Evolutionary conservation across 2,888 invertebrate genomes (phyloP).

Genomic region (Xestia c-nigrum): DNA sequence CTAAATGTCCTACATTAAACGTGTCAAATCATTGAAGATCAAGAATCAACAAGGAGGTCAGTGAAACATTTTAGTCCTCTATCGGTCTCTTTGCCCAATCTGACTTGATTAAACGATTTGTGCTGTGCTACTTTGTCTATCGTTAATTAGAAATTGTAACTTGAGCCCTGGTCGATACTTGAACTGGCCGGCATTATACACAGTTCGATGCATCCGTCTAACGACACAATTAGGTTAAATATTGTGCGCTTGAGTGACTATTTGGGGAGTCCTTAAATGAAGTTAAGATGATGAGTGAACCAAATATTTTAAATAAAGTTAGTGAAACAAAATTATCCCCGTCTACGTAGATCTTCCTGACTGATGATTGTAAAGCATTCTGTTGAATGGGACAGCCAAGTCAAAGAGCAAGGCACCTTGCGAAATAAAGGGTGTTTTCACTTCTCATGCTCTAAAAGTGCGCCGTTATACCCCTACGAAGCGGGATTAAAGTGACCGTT

Average conservation of each 20-base stretch:
- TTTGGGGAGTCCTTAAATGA: constrained; percentile 13
- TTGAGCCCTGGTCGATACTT: constrained; percentile 74
- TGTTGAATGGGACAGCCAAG: neutral
- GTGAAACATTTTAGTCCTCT: constrained; percentile 41
- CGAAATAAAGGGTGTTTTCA: neutral
- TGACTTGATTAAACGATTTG: constrained; percentile 74
- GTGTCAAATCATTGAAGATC: constrained; percentile 20
- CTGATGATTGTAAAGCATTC: neutral
- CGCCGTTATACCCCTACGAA: no score
- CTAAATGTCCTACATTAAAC: neutral
- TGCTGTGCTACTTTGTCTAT: constrained; percentile 67
- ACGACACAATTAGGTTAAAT: constrained; percentile 63
- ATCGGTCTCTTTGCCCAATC: constrained; percentile 78
- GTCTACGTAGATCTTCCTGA: neutral
- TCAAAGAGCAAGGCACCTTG: neutral
- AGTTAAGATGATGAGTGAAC: neutral
- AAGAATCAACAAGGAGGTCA: constrained; percentile 65
- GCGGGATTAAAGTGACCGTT: no score
- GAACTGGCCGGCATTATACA: constrained; percentile 66
- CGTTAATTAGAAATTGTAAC: constrained; percentile 80
- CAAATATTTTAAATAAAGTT: neutral
- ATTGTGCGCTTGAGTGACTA: constrained; percentile 21
- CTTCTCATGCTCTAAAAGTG: no score
- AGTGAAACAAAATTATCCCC: no score
- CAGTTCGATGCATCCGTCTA: constrained; percentile 59